Base-by-base conservation (phyloP, 2,797 vertebrate species). In the Neosalanx taihuensis region DNA sequence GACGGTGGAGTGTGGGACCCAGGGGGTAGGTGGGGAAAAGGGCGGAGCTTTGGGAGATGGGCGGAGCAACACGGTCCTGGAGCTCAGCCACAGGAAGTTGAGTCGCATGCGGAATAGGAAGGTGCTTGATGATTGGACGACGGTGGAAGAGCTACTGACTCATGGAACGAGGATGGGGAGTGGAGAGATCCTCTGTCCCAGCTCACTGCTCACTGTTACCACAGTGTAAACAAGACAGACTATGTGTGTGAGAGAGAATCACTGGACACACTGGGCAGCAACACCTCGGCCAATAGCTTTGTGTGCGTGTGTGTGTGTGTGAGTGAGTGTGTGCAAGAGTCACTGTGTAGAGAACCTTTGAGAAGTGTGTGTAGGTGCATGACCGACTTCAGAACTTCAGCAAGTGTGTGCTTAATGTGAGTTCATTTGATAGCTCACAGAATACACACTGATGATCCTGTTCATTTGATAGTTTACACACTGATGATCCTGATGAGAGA, bases 111-210 rank as follows among this genome's bases (percentile, higher is more conserved):
- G 90, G 73, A 93, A 92, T 86, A 89, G 89, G 80, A 94, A 93
- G 87, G 73, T 93, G 77, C 78, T 93, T 72, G 93, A 93, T 37
- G 92, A 93, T 78, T 93, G 91, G 91, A 92, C 91, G 6, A 92
- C 92, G 3, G 91, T 92, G 41, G 92, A 94, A 85, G 92, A 94
- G 83, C 90, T 94, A 73, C 89, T 93, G 79, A 89, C 88, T 76
- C 92, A 93, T 0, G 83, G 93, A n/a, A 93, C 83, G 29, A 85
- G 90, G 70, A 81, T 92, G 31, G 78, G 91, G 56, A 83, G 80
- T 59, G 78, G 84, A 9, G 91, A 91, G n/a, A 77, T 84, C 57
- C 75, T 90, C 72, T 87, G 90, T 74, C 80, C 89, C 57, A 89
- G 91, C 73, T 92, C 92, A 10, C 85, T 92, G 80, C 83, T 93